phyloP scores from a whole-genome alignment of 2,797 vertebrate species.

The Micrastur ruficollis region DNA sequence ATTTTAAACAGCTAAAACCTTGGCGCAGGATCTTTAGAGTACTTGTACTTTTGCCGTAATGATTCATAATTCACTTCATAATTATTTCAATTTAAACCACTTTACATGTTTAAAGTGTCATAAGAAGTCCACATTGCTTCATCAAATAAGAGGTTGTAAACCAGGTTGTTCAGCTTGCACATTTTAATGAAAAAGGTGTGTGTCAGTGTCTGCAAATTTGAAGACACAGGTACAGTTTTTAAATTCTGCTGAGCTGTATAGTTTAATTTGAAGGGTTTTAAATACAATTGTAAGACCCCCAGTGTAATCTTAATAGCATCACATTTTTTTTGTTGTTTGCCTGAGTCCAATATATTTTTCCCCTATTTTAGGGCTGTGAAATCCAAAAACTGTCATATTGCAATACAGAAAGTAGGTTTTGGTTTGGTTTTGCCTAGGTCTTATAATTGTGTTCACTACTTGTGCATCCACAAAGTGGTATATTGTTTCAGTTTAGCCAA shows the following conservation, averaged over 20 bases:
- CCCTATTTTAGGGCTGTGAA: neutral
- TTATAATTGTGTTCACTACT: neutral
- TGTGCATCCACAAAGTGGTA: neutral
- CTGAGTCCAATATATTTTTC: neutral
- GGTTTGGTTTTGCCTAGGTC: neutral
- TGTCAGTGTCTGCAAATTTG: neutral
- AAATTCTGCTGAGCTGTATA: neutral
- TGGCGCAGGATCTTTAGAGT: neutral
- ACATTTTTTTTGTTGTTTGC: neutral
- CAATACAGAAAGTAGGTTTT: neutral
- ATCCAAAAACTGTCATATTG: neutral
- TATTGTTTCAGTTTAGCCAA: neutral
- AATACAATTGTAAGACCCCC: neutral
- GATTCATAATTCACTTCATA: neutral
- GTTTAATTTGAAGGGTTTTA: neutral
- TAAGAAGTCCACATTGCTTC: neutral
- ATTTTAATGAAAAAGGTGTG: neutral
- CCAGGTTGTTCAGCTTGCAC: neutral
- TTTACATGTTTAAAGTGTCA: neutral
- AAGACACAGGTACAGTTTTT: neutral
- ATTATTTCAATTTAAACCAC: neutral
- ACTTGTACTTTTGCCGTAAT: neutral
- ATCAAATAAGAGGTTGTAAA: neutral
- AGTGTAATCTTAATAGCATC: neutral
- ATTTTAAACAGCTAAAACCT: neutral